Evolutionary conservation across 2,888 invertebrate genomes (phyloP), one percentile per base, ranked within the genome.

Genomic region (Xanthorhoe spadicearia): DNA sequence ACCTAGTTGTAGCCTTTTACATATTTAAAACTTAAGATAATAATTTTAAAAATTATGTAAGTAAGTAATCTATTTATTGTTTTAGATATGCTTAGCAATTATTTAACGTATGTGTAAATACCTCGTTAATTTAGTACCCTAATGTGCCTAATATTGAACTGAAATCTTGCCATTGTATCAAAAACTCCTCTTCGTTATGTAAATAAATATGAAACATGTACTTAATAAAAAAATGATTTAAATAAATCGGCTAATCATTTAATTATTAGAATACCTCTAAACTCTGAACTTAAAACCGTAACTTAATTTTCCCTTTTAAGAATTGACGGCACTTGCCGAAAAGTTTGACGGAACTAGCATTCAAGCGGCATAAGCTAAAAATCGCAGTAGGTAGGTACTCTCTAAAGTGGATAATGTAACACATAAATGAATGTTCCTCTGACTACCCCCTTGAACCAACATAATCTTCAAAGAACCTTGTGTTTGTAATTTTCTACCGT

Each of bases 91-190:
- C 28, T 62, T 38, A 56, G 28, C 13, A 46, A 15, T 57, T 38
- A 19, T 10, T 58, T 38, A 9, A 38, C 5, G 13, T 43, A 60
- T 28, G 13, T 63, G 50, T 57, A 35, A 53, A 52, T 46, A 51
- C n/a, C 46, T 46, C 23, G n/a, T 15, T 48, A 7, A 17, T 1
- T 2, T 48, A 48, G 15, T 48, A 43, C 2, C 8, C 17, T 59
- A 46, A 52, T 60, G 50, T 19, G 13, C 18, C 60, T 62, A 43
- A 43, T 61, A 66, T 49, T 62, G 65, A 59, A 67, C 64, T 61
- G 56, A 64, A 57, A 70, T 62, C 73, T 74, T 74, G 73, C 73
- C 73, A 74, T 74, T 72, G 66, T 73, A 70, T 65, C 19, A 51
- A 58, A 60, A 46, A 28, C 13, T 54, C 6, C 9, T 7, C 6